Base-by-base conservation (phyloP, 2,888 invertebrate genomes). In the Heliconius ethilla region DNA sequence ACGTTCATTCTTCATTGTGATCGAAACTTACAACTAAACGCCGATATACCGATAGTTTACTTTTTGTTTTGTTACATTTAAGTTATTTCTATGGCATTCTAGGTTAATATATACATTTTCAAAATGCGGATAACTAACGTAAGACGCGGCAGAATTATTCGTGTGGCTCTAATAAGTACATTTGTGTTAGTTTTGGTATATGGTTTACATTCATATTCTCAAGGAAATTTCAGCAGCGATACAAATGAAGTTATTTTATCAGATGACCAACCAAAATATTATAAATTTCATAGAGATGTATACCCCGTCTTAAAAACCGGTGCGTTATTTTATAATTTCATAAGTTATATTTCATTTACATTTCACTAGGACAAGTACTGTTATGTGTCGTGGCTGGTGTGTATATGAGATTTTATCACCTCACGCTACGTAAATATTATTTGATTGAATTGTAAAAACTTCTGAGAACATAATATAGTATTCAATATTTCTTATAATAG, bases 71-170 rank as follows among this genome's bases (percentile, higher is more conserved):
- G 75, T 81, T 79, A 51, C 67, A 66, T 69, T 63, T 72, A 72
- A 73, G 63, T 67, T 75, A 76, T 75, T 78, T 65, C 59, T 75
- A 74, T 76, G 70, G 72, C 70, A 80, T 33, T 22, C 7, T 77
- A 69, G 29, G 63, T 37, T 40, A 70, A 18, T 63, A 40, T 33
- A 25, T 65, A 69, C 18, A 33, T 7, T 33, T 18, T 22, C 59
- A 82, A 87, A 86, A 96, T 96, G 96, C 95, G 95, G 84, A 94
- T 96, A 77, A 95, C 96, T 83, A 96, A 95, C 83, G 89, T 96
- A 75, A 94, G 96, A 84, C 94, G 95, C 75, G 96, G 95, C 66
- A 92, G 96, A 81, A 94, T 96, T 79, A 90, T 95, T 82, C 95
- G 96, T 82, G 89, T 96, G 82, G 88, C 89, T 18, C 88, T 93